Evolutionary conservation across 1,140 invertebrate species (phyloP).

Genomic region (Pygmarrhopalites habei): DNA sequence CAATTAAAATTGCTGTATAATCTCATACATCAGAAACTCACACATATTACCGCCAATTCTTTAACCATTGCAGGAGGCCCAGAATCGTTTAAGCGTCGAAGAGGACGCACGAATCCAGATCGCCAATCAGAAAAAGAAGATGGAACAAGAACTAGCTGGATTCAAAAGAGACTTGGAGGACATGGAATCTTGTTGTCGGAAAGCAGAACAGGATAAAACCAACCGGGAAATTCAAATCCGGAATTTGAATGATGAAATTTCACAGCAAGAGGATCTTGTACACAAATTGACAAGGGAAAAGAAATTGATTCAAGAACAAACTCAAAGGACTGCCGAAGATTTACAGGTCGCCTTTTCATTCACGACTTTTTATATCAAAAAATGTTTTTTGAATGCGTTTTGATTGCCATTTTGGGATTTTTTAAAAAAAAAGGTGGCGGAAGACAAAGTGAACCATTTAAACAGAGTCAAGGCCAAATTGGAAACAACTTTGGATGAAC

Average conservation of each 20-base stretch:
- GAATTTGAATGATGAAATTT: slow-evolving; percentile 97
- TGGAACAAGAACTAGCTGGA: slow-evolving; percentile 84
- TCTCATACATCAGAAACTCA: too few relatives aligned
- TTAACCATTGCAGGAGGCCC: slow-evolving; percentile 77
- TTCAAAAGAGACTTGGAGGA: slow-evolving; percentile 97
- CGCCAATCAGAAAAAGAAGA: slow-evolving; percentile 53
- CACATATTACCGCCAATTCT: too few relatives aligned
- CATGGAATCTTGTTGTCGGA: slow-evolving; percentile 72
- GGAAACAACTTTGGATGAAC: slow-evolving; percentile 95
- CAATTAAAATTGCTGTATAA: too few relatives aligned
- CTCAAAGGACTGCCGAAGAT: slow-evolving; percentile 93
- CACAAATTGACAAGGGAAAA: slow-evolving; percentile 99
- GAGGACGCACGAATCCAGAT: slow-evolving; percentile 37
- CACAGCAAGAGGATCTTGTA: slow-evolving; percentile 91
- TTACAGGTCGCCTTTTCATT: too few relatives aligned
- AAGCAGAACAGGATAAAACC: slow-evolving; percentile 51
- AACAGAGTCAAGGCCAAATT: too few relatives aligned
- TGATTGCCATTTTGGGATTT: background rate
- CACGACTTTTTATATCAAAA: background rate
- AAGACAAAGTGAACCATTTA: slow-evolving; percentile 98
- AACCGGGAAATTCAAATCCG: slow-evolving; percentile 99
- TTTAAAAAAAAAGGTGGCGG: slow-evolving; percentile 51
- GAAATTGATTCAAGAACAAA: slow-evolving; percentile 90
- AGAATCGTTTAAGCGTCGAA: slow-evolving; percentile 65
- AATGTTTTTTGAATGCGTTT: background rate